These are phyloP conservation scores for Nerophis ophidion DNA, from an alignment of 2,113 vertebrate species.

Conservation along the genomic window DNA sequence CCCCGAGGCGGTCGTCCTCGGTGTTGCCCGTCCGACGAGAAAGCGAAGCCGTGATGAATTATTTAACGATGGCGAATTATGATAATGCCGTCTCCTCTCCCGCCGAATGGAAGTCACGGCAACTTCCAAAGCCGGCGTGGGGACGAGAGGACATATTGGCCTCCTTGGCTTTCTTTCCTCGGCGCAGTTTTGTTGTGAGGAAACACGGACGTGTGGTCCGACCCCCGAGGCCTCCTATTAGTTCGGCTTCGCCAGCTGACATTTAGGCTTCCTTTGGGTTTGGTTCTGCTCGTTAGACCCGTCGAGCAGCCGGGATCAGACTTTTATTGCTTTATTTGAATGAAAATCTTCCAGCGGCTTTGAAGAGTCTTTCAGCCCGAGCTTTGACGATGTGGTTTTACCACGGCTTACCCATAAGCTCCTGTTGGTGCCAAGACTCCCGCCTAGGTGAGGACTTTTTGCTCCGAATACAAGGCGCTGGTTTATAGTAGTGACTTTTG, in stretches of 20 bases:
- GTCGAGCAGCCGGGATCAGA: slow-evolving; percentile 32
- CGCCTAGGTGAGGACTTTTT: no score
- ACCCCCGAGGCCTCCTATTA: slow-evolving; percentile 30
- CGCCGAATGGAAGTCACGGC: slow-evolving; percentile 18
- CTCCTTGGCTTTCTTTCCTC: slow-evolving; percentile 2
- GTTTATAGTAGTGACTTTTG: no score
- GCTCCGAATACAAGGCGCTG: no score
- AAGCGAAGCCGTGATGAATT: slow-evolving; percentile 30
- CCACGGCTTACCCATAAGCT: no score
- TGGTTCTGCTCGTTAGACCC: slow-evolving; percentile 52
- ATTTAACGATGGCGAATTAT: slow-evolving; percentile 35
- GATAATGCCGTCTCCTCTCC: slow-evolving; percentile 28
- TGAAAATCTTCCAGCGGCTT: slow-evolving; percentile 32
- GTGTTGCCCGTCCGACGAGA: slow-evolving; percentile 22
- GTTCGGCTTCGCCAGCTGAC: slow-evolving; percentile 53
- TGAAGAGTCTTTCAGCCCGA: slow-evolving; percentile 32
- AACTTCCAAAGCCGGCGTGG: slow-evolving; percentile 30
- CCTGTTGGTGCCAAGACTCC: no score
- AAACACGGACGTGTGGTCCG: neutral
- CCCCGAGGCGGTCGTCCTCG: slow-evolving; percentile 23
- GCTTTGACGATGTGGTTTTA: neutral
- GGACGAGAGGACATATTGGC: slow-evolving; percentile 15
- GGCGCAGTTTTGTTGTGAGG: slow-evolving; percentile 5
- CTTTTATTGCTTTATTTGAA: slow-evolving; percentile 42
- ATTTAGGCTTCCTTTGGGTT: slow-evolving; percentile 58